Evolutionary conservation across 2,888 invertebrate genomes (phyloP), one percentile per base, ranked within the genome.

Genomic region (Bellardia bayeri): DNA sequence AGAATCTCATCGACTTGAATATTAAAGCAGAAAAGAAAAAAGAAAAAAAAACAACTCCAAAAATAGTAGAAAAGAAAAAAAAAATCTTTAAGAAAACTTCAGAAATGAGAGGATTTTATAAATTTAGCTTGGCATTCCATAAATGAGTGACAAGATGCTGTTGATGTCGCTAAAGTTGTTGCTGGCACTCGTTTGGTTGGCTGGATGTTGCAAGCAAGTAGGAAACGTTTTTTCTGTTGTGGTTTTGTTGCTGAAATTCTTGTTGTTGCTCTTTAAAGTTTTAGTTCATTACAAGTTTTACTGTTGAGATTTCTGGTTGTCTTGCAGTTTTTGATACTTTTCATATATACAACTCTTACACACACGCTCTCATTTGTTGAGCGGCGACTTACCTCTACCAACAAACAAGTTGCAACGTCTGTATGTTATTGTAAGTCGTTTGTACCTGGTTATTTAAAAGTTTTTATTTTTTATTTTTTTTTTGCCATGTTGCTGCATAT

Each of bases 281-380:
- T 81, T 42, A 71, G 80, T 87, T 81, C 40, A 66, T 81, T 81
- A 81, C 84, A 81, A 76, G 81, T 87, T 87, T 83, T 79, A 69
- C 69, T 74, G 74, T 79, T 83, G 49, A 37, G 80, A 75, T 76
- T 83, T 76, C 83, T 83, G 83, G 42, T 75, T 83, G 83, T 37
- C 68, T 79, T 82, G 81, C 63, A 45, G 9, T 11, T 45, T 45
- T 45, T 45, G 8, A 11, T 45, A 68, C 33, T 71, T 76, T 58
- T 56, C 54, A 14, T 81, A 64, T 69, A 33, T 14, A 11, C 13
- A 51, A 45, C 30, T 11, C 13, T 3, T 2, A 56, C 5, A 33
- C 56, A 69, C 23, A 45, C 14, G 6, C 42, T 13, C 9, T 14
- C 2, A 63, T 14, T 23, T 49, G 23, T 45, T 45, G 30, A 68